These are phyloP conservation scores for Eulimnadia texana DNA, from an alignment of 1,140 invertebrate species.

Conservation along the genomic window DNA sequence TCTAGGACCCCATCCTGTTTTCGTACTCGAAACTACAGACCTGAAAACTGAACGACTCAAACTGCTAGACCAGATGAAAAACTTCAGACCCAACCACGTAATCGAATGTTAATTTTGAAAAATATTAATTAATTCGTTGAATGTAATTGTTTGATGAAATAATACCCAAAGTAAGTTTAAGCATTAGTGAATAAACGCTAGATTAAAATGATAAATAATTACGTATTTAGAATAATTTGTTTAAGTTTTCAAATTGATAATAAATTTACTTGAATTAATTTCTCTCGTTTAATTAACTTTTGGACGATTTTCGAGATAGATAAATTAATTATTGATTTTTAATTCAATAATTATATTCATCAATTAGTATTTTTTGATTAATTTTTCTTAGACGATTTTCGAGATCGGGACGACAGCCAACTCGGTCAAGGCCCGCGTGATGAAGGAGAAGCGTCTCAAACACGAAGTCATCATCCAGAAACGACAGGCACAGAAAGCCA, in stretches of 20 bases:
- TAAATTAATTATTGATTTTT: no score
- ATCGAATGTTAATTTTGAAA: conserved; percentile 29
- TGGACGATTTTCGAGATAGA: no score
- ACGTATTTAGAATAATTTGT: no score
- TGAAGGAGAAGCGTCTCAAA: conserved; percentile 35
- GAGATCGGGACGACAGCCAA: conserved; percentile 73
- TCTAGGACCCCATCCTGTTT: conserved; percentile 43
- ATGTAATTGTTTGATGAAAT: no score
- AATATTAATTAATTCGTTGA: no score
- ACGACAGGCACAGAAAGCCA: conserved; percentile 38
- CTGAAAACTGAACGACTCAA: conserved; percentile 20
- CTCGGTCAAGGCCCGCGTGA: conserved; percentile 35
- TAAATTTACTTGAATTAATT: no score
- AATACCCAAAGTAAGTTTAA: no score
- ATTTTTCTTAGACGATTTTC: conserved; percentile 93
- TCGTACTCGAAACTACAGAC: conserved; percentile 27
- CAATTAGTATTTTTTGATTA: conserved; percentile 11
- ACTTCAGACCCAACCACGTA: conserved; percentile 67
- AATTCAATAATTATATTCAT: conserved; percentile 4
- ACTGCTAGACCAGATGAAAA: conserved; percentile 61
- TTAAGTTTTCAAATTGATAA: no score
- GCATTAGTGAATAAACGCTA: no score
- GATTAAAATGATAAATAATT: no score
- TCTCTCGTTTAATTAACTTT: no score
- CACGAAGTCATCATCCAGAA: conserved; percentile 25